Conservation (phyloP, 2,888 invertebrate species). For the Cerceris rybyensis region DNA sequence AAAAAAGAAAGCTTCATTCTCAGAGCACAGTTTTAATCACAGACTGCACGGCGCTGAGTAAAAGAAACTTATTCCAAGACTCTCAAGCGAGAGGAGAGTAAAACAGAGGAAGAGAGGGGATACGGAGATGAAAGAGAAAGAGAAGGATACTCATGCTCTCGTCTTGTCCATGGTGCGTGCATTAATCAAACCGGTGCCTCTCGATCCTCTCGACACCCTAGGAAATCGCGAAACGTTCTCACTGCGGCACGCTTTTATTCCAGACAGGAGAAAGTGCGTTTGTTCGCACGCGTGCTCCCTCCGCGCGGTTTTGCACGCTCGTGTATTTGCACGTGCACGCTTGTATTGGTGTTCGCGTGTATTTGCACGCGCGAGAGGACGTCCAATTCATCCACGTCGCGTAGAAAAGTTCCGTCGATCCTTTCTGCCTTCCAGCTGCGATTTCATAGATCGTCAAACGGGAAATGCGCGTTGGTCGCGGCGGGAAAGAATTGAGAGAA, state of each 20-base stretch:
- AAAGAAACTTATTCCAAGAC: background rate
- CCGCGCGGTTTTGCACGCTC: too few relatives aligned
- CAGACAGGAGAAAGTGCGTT: constrained; percentile 59
- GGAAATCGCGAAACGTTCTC: constrained; percentile 55
- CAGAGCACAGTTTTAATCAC: too few relatives aligned
- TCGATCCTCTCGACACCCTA: constrained; percentile 49
- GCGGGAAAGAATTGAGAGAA: too few relatives aligned
- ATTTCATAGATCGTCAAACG: constrained; percentile 1
- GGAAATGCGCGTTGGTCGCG: background rate
- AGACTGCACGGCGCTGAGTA: too few relatives aligned
- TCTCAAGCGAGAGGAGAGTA: background rate
- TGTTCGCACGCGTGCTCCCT: constrained; percentile 26
- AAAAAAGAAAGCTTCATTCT: too few relatives aligned
- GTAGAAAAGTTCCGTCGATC: constrained; percentile 7
- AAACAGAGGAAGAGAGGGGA: background rate
- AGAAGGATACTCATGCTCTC: constrained; percentile 13
- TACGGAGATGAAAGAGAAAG: background rate
- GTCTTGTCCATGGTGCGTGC: constrained; percentile 17
- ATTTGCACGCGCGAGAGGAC: background rate
- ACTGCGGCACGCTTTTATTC: constrained; percentile 52
- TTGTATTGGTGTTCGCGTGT: background rate
- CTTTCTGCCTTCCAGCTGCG: background rate
- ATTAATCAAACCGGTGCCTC: constrained; percentile 52
- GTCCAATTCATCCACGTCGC: background rate
- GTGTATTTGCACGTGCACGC: background rate